Base-by-base conservation (phyloP, 1,140 invertebrate species). In the Tetramorium alpestre region DNA sequence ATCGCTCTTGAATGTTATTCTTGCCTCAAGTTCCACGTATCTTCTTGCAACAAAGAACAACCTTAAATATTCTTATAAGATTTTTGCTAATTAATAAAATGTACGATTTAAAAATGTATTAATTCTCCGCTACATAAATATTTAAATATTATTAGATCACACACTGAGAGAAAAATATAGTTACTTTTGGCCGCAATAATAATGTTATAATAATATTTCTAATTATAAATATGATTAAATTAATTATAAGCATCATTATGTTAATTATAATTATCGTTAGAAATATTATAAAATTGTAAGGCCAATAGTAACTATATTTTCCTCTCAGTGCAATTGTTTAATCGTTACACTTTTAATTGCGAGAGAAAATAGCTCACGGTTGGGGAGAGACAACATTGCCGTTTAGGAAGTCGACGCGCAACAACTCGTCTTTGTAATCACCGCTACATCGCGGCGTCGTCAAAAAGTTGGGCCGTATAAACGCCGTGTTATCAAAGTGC, bases 1-100 rank as follows among this genome's bases (percentile, higher is more conserved):
- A 10, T 65, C 18, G 22, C 88, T 90, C 16, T 87, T 88, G 41
- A 90, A 90, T 6, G 41, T 60, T 22, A 90, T 5, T 8, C 3
- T 76, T 18, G 54, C 87, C 13, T 86, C 73, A 44, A 89, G n/a
- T 65, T 89, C 84, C 8, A 60, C 22, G 6, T 25, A 77, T 0
- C 88, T 87, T 47, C 44, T 81, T 28, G 16, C n/a, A 81, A 38
- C 22, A 47, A 67, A 28, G 22, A 56, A 28, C 4, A 64, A 44
- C 18, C 28, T 49, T 44, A 80, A 41, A 28, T 41, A 44, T 69
- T 13, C 7, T 56, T 10, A 11, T 7, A 44, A 8, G 60, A 33
- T 18, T 62, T 22, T 47, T 22, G 16, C 38, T n/a, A 65, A 65
- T 65, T 41, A 8, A 5, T 2, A n/a, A 44, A 44, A 58, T 33